Base-by-base conservation (phyloP, 2,113 vertebrate genomes). In the Scatophagus argus region DNA sequence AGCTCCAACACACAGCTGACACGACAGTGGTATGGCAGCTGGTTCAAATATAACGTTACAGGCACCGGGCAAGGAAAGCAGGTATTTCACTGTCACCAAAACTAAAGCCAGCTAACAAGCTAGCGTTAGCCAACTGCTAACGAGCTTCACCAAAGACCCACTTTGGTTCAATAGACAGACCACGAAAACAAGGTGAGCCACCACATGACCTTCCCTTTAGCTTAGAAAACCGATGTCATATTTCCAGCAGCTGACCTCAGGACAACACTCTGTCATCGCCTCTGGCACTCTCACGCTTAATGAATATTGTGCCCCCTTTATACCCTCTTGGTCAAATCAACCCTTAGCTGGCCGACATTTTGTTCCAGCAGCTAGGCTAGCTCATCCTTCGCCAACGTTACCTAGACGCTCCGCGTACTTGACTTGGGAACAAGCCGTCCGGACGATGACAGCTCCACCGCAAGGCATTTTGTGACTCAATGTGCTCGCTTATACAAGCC, bases 271-370 rank as follows among this genome's bases (percentile, higher is more conserved):
- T 34, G 58, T 46, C 23, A 19, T 64, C 12, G 31, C 54, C 58
- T 31, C 34, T 21, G 11, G 23, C 39, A 6, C 55, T 2, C 38
- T 32, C 21, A 74, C 79, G 65, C 70, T 74, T 52, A 54, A 79
- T 75, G 72, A 65, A 74, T 79, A 59, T 8, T 41, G 19, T 83
- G 43, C 60, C 82, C 62, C 47, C 25, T 62, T 82, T 49, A 61
- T 44, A 85, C 75, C 86, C 83, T 62, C 69, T 67, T 81, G 85
- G 86, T 84, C 84, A 90, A 55, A 79, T 75, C 74, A 87, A 81
- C 65, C 89, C 79, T 72, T 60, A 79, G 68, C 95, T 95, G 96
- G 96, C 96, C 93, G 97, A 98, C 97, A 98, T 98, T 95, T 97
- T 97, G 96, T 96, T 91, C 94, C 93, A 81, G 85, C 74, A 63